Evolutionary conservation across 2,888 invertebrate genomes (phyloP), one percentile per base, ranked within the genome.

Genomic region (Drosophila vallismaia): DNA sequence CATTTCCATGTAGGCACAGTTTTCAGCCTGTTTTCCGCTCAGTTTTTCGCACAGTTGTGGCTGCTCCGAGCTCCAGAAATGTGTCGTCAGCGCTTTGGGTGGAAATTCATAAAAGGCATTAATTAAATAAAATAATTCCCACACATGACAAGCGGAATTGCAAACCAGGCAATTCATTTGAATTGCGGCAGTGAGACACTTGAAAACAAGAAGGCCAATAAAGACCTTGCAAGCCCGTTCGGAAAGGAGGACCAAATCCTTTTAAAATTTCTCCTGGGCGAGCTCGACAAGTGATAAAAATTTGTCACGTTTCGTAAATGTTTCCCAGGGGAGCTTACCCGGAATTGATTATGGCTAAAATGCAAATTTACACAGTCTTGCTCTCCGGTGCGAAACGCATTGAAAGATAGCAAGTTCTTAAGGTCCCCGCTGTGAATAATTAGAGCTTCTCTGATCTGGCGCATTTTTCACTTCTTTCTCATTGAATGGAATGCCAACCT

Each of bases 281-380:
- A 33, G n/a, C 10, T 1, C 5, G 36, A 2, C 36, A n/a, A 8
- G 19, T 50, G 64, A 76, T 76, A 57, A 70, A 45, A 71, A 66
- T 68, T 59, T 55, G 76, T 80, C 85, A 81, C 76, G 76, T 71
- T 48, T 51, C 70, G 50, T 14, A 36, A 71, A 77, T 72, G 56
- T 40, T 28, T 51, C 55, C 67, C 59, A 7, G 8, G 56, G 60
- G 66, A 28, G 56, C 40, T 54, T 44, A 14, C 26, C 26, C 12
- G 29, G 71, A 76, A 84, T 80, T 76, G 74, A 81, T 74, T 76
- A 70, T 50, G 57, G 60, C 40, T 38, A 46, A 59, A 56, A 12
- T 5, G 45, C 31, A 31, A 64, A 62, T 71, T 50, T 54, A 52
- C 58, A 58, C 24, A 26, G 14, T 38, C 40, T 1, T 24, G 29